These are phyloP conservation scores for Rhincodon typus DNA, from an alignment of 2,797 vertebrate species.

Conservation along the genomic window DNA sequence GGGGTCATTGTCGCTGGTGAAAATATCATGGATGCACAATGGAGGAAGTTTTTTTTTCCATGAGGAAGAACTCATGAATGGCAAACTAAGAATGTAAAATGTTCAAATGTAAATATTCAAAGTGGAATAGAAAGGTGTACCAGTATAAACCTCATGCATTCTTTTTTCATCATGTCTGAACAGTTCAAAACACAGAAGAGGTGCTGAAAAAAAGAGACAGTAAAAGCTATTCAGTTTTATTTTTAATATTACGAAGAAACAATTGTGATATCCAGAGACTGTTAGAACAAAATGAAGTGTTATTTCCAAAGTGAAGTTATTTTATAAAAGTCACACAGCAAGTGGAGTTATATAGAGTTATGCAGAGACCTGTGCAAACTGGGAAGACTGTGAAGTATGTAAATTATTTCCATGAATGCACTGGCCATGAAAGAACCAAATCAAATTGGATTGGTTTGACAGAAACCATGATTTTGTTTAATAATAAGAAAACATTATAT, in stretches of 20 bases:
- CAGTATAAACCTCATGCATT: neutral
- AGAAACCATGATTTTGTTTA: neutral
- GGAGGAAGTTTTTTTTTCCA: neutral
- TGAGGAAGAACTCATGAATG: neutral
- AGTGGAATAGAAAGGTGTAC: no score
- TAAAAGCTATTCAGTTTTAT: neutral
- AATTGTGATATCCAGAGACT: neutral
- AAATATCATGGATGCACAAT: neutral
- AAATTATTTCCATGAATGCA: neutral
- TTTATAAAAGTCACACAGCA: neutral
- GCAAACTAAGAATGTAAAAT: neutral
- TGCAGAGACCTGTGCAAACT: no score
- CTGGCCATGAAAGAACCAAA: neutral
- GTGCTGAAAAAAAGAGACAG: neutral
- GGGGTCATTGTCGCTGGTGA: neutral
- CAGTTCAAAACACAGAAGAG: neutral
- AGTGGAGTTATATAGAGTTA: neutral
- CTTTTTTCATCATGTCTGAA: neutral
- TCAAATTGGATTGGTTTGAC: conserved; percentile 7
- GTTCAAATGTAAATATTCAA: neutral
- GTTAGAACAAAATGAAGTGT: neutral
- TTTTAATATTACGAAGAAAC: neutral
- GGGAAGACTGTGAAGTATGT: neutral
- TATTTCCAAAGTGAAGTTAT: neutral
- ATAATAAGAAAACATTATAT: neutral